Percentiles rank a stretch among this genome's conserved stretches.
Evolutionary conservation across 1,140 invertebrate genomes (phyloP).

Genomic region (Halesus radiatus): DNA sequence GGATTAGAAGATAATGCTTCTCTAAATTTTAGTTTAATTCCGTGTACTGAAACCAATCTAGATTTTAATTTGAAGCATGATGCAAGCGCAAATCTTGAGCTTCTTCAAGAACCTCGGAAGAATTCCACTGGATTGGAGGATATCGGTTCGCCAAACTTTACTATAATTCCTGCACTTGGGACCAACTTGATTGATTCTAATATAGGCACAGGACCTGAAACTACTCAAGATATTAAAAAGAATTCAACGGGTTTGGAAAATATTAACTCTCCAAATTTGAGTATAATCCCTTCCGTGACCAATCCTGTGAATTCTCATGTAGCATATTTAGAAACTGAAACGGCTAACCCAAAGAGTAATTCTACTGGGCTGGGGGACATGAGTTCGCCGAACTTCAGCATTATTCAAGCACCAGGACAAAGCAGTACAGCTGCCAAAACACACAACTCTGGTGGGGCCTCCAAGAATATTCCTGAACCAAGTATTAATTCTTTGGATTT

Average conservation of each 20-base stretch:
- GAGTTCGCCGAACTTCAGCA: conserved; percentile 4
- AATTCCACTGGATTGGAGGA: conserved; percentile 22
- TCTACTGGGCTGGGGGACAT: conserved; percentile 3
- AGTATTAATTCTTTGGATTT: background rate
- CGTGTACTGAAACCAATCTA: background rate
- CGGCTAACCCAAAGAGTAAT: background rate
- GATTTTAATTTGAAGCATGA: background rate
- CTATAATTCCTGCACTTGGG: background rate
- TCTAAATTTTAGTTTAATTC: conserved; percentile 13
- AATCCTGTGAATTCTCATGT: background rate
- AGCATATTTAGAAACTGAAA: background rate
- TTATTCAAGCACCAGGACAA: background rate
- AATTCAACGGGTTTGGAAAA: conserved; percentile 19
- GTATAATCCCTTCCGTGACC: background rate
- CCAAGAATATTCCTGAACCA: background rate
- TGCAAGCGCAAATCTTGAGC: background rate
- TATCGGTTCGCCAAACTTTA: conserved; percentile 22
- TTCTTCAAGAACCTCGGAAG: background rate
- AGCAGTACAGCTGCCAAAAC: background rate
- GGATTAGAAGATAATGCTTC: background rate
- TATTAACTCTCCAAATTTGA: conserved; percentile 11
- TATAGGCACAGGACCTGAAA: background rate
- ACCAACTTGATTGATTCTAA: conserved; percentile 3
- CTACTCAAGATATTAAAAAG: background rate
- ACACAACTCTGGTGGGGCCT: background rate